A percentile compares a stretch with the other conserved stretches of the same genome.
These are phyloP conservation scores for Ciconia maguari DNA, from an alignment of 2,113 vertebrate genomes.

Conservation along the genomic window DNA sequence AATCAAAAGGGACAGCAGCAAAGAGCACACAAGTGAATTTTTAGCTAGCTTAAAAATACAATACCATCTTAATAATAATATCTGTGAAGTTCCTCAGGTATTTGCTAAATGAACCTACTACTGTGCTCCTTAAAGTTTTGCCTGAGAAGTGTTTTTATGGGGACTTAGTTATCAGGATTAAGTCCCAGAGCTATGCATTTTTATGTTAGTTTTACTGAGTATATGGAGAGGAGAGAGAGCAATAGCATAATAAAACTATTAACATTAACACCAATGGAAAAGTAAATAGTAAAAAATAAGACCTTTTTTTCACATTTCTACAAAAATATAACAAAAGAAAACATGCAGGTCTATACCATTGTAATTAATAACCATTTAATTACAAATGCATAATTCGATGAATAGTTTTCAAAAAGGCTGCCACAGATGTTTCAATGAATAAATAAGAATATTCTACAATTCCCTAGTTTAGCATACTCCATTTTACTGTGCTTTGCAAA, in stretches of 20 bases:
- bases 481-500: neutral
- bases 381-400: neutral
- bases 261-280: neutral
- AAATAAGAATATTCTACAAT: neutral
- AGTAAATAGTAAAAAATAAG: neutral
- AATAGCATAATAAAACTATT: neutral
- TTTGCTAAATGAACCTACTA: neutral
- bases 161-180: neutral
- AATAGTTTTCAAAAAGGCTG: neutral
- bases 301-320: neutral
- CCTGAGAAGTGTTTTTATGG: neutral
- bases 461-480: neutral
- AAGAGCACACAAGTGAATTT: neutral
- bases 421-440: neutral
- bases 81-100: neutral
- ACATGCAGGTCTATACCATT: neutral
- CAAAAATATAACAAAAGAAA: neutral
- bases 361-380: neutral
- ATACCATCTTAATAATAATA: neutral
- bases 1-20: neutral
- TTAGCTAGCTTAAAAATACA: neutral
- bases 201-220: neutral
- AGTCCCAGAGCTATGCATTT: neutral
- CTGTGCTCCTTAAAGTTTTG: neutral
- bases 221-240: neutral